These are phyloP conservation scores for Aphelinus certus DNA, from an alignment of 1,140 invertebrate species.

Conservation along the genomic window DNA sequence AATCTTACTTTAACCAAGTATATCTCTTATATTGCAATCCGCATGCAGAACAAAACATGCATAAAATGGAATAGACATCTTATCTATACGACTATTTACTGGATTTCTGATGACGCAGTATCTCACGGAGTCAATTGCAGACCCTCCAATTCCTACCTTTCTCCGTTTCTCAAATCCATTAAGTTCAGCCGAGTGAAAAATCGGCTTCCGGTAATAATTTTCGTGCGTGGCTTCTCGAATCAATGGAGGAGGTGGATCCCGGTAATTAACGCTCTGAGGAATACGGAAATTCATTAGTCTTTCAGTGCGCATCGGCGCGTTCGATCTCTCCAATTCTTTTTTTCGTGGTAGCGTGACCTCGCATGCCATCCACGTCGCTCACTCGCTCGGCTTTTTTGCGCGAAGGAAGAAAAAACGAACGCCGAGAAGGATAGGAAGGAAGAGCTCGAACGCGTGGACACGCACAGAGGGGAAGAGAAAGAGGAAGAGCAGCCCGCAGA, in stretches of 20 bases:
- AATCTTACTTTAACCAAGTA: too few relatives aligned
- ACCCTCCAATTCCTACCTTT: too few relatives aligned
- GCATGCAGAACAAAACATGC: too few relatives aligned
- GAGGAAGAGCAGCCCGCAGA: neutral
- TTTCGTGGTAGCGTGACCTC: neutral
- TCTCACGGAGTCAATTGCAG: too few relatives aligned
- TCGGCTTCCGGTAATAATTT: constrained; percentile 5
- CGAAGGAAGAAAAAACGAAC: constrained; percentile 19
- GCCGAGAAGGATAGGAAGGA: neutral
- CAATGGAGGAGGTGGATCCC: constrained; percentile 9
- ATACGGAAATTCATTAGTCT: constrained; percentile 31
- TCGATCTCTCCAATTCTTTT: neutral
- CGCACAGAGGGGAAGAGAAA: neutral
- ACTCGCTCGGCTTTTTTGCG: neutral
- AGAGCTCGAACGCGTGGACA: neutral
- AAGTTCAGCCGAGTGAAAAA: neutral
- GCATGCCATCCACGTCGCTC: constrained; percentile 14
- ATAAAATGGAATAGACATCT: too few relatives aligned
- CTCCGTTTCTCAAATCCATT: too few relatives aligned
- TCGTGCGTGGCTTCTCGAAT: neutral
- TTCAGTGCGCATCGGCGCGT: neutral
- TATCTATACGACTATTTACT: too few relatives aligned
- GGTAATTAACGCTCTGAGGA: constrained; percentile 17
- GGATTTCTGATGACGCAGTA: too few relatives aligned
- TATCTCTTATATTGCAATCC: too few relatives aligned